These are phyloP conservation scores for Lasius fuliginosus DNA, from an alignment of 2,888 invertebrate species.

Conservation along the genomic window DNA sequence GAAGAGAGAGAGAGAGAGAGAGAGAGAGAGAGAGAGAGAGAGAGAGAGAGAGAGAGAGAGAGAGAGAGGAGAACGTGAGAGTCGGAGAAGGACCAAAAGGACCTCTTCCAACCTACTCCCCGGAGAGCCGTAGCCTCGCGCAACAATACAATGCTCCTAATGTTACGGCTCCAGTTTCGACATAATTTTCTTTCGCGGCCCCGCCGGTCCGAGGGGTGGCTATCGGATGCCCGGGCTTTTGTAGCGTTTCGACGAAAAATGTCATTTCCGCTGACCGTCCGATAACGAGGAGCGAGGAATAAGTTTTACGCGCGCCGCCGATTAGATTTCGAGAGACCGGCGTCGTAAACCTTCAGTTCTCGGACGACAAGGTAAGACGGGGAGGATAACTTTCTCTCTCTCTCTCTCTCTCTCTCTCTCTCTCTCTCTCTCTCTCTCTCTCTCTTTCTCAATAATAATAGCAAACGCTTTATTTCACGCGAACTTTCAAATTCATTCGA, in stretches of 20 bases:
- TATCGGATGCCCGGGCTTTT: constrained; percentile 78
- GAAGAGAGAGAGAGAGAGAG: constrained; percentile 14
- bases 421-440: no score
- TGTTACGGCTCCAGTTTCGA: constrained; percentile 86
- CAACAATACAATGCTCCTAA: constrained; percentile 86
- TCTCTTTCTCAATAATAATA: neutral
- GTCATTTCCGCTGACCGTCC: constrained; percentile 80
- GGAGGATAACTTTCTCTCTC: no score
- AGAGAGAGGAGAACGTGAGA: constrained; percentile 68
- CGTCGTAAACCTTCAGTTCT: constrained; percentile 2
- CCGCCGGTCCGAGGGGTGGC: constrained; percentile 56
- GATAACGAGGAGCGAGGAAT: constrained; percentile 67
- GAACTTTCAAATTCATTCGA: neutral
- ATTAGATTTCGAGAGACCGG: constrained; percentile 32
- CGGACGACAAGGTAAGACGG: neutral
- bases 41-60: no score
- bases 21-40: no score
- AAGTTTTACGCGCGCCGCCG: constrained; percentile 36
- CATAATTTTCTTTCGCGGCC: constrained; percentile 83
- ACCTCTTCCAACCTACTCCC: constrained; percentile 75
- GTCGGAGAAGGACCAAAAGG: constrained; percentile 78
- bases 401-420: neutral
- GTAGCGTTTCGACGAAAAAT: constrained; percentile 78
- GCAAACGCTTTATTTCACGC: neutral
- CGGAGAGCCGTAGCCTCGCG: constrained; percentile 82